A percentile compares a stretch with the other conserved stretches of the same genome.
These are phyloP conservation scores for Caloenas nicobarica DNA, from an alignment of 2,113 vertebrate genomes.

Conservation along the genomic window DNA sequence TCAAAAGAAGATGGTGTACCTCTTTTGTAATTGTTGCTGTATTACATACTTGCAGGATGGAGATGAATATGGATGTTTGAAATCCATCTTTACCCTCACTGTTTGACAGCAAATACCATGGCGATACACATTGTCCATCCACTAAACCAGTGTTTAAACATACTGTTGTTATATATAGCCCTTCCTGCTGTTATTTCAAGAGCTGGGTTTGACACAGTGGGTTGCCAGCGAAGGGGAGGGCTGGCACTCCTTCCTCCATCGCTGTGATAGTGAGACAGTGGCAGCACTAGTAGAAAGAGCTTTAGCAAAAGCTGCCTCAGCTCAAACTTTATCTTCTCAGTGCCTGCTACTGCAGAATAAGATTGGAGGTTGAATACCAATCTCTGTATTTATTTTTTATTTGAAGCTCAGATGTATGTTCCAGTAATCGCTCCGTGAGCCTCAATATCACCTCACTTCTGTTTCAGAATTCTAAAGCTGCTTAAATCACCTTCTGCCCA, in stretches of 20 bases:
- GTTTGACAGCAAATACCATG: neutral
- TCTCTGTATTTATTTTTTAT: neutral
- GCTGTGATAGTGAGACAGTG: neutral
- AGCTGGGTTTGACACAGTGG: neutral
- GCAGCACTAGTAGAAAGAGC: neutral
- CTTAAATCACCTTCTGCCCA: neutral
- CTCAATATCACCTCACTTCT: neutral
- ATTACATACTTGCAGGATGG: neutral
- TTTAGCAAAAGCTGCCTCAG: neutral
- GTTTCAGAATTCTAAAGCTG: neutral
- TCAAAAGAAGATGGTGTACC: neutral
- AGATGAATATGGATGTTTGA: neutral
- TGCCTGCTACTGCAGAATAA: neutral
- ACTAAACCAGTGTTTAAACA: neutral
- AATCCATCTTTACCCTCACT: neutral
- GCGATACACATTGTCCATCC: neutral
- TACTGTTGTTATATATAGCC: neutral
- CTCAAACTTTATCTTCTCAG: neutral
- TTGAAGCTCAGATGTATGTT: neutral
- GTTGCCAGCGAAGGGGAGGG: neutral
- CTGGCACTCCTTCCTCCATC: neutral
- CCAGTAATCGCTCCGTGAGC: accelerated
- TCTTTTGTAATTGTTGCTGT: neutral
- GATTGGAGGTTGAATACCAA: neutral
- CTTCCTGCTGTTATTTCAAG: neutral